A percentile compares a stretch with the other conserved stretches of the same genome.
phyloP scores from a whole-genome alignment of 2,797 vertebrate species.

The Cuniculus paca region DNA sequence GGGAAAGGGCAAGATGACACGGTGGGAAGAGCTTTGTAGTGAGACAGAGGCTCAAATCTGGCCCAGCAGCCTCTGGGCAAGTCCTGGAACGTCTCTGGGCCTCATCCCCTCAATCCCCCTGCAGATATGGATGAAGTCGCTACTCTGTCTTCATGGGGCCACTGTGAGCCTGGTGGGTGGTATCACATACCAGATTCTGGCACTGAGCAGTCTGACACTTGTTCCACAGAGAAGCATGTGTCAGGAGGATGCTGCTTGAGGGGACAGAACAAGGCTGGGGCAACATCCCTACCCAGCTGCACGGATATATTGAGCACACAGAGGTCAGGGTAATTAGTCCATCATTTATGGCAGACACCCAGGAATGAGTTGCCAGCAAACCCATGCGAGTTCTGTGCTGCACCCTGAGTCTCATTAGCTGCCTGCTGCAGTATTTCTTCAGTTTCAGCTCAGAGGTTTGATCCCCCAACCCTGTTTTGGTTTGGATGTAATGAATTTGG shows the following conservation, averaged over 20 bases:
- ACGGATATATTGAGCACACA: accelerated
- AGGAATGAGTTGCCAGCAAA: not conserved
- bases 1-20: constrained; percentile 48
- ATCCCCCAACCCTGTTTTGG: not conserved
- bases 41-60: constrained; percentile 53
- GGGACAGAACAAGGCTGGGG: not conserved
- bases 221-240: not conserved
- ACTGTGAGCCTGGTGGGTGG: accelerated
- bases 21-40: constrained; percentile 42
- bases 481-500: constrained; percentile 22
- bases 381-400: not conserved
- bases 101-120: not conserved
- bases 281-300: not conserved
- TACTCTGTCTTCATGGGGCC: not conserved
- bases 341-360: not conserved
- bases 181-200: not conserved
- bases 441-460: not conserved
- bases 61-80: constrained; percentile 18
- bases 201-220: not conserved
- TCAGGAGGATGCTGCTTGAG: not conserved
- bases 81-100: not conserved
- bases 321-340: not conserved
- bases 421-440: not conserved
- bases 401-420: not conserved
- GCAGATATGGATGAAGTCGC: not conserved